Conservation (phyloP, 2,113 vertebrate species). For the Andinoacara biseriatus region DNA sequence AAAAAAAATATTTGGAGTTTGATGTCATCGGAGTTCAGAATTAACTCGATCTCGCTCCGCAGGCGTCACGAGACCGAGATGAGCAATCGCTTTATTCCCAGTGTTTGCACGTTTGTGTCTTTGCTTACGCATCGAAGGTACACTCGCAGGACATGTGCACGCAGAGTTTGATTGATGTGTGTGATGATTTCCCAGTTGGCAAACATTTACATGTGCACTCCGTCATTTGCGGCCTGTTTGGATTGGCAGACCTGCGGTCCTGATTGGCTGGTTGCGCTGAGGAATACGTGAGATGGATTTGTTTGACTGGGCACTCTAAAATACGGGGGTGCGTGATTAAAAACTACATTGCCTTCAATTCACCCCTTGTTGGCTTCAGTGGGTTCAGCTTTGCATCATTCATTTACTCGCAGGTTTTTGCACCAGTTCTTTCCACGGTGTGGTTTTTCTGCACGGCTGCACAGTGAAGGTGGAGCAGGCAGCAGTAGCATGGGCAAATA, state of each 20-base stretch:
- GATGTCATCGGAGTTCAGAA: slow-evolving; percentile 25
- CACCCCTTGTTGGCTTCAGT: slow-evolving; percentile 53
- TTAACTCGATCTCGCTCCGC: not conserved
- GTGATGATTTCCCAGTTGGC: slow-evolving; percentile 68
- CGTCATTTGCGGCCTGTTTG: slow-evolving; percentile 71
- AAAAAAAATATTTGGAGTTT: slow-evolving; percentile 34
- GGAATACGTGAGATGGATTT: slow-evolving; percentile 66
- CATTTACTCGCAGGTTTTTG: slow-evolving; percentile 34
- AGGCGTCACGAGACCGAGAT: slow-evolving; percentile 15
- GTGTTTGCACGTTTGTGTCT: slow-evolving; percentile 49
- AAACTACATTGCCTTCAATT: slow-evolving; percentile 58
- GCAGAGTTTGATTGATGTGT: slow-evolving; percentile 57
- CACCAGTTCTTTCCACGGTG: slow-evolving; percentile 13
- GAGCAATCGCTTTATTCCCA: slow-evolving; percentile 23
- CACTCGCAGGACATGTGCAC: slow-evolving; percentile 33
- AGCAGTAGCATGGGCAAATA: slow-evolving; percentile 14
- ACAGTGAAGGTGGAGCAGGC: not conserved
- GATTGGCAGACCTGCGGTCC: slow-evolving; percentile 63
- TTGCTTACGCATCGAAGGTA: slow-evolving; percentile 46
- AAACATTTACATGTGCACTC: slow-evolving; percentile 56
- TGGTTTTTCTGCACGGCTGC: slow-evolving; percentile 24
- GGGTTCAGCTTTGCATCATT: slow-evolving; percentile 32
- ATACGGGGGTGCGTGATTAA: slow-evolving; percentile 56
- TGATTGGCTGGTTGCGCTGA: slow-evolving; percentile 70
- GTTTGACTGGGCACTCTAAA: slow-evolving; percentile 72